A percentile compares a stretch with the other conserved stretches of the same genome.
phyloP scores from a whole-genome alignment of 2,797 vertebrate genomes.

The Holocentrus rufus region DNA sequence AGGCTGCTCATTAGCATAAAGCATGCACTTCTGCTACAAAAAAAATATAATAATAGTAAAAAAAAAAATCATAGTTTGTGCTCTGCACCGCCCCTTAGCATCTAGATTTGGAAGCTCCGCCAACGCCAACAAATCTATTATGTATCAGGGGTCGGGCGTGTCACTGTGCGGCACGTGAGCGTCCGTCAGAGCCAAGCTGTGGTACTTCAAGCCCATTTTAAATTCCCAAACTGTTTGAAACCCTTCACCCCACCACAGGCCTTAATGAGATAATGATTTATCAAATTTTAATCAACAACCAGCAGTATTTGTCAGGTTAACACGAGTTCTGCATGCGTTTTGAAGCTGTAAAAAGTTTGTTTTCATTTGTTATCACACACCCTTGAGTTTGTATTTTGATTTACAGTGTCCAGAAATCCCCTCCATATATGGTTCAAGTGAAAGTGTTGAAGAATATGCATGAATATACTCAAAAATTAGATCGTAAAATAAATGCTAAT shows the following conservation, averaged over 20 bases:
- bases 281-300: conserved; percentile 16
- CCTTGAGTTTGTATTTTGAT: too few relatives aligned
- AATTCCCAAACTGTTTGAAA: conserved; percentile 21
- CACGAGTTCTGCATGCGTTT: not conserved
- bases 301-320: conserved; percentile 13
- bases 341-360: not conserved
- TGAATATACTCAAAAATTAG: not conserved
- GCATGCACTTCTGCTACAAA: conserved; percentile 43
- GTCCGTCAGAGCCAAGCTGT: conserved; percentile 27
- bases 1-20: conserved; percentile 49
- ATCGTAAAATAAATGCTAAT: too few relatives aligned
- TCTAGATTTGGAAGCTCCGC: conserved; percentile 52
- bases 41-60: conserved; percentile 47
- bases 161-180: conserved; percentile 49
- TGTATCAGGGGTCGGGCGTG: conserved; percentile 61
- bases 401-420: not conserved
- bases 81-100: conserved; percentile 32
- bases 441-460: not conserved
- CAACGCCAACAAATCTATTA: conserved; percentile 70
- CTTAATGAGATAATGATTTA: conserved; percentile 27
- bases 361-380: not conserved
- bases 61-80: conserved; percentile 27
- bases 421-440: not conserved
- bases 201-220: conserved; percentile 41
- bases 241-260: conserved; percentile 29